Evolutionary conservation across 2,888 invertebrate genomes (phyloP).

Genomic region (Drosophila engyochracea): DNA sequence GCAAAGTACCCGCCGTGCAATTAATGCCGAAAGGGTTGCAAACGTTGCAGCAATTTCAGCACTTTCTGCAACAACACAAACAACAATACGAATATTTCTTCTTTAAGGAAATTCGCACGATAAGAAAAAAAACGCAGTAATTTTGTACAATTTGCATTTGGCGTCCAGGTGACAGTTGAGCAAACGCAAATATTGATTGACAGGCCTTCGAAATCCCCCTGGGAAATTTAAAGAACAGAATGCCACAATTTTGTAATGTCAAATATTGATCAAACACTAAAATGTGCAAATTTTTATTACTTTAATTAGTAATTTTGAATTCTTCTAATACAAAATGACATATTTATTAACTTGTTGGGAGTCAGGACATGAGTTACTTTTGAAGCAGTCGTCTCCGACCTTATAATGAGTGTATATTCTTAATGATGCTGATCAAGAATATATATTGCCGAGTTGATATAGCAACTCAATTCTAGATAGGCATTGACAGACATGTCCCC

Average conservation of each 20-base stretch:
- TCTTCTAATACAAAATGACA: background rate
- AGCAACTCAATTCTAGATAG: background rate
- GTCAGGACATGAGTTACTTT: background rate
- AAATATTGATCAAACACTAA: background rate
- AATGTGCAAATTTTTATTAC: background rate
- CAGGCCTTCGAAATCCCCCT: conserved; percentile 27
- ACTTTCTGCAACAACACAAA: conserved; percentile 14
- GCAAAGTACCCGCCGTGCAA: conserved; percentile 56
- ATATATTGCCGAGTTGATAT: background rate
- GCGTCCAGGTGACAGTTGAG: conserved; percentile 11
- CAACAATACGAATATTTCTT: conserved; percentile 3
- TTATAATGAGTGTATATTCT: background rate
- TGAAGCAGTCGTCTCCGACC: background rate
- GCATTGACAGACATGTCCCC: background rate
- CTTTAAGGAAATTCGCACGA: conserved; percentile 55
- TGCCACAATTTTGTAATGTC: too few relatives aligned
- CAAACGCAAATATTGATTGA: conserved; percentile 35
- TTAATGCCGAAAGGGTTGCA: conserved; percentile 58
- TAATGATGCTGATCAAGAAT: background rate
- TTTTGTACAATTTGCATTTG: conserved; percentile 51
- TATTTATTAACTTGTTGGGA: background rate
- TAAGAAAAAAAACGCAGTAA: conserved; percentile 4
- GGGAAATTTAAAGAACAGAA: background rate
- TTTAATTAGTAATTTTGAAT: background rate
- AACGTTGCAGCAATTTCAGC: conserved; percentile 8